A percentile compares a stretch with the other conserved stretches of the same genome.
phyloP scores from a whole-genome alignment of 92 coral and sea anemone species.

The Plumapathes pennacea region DNA sequence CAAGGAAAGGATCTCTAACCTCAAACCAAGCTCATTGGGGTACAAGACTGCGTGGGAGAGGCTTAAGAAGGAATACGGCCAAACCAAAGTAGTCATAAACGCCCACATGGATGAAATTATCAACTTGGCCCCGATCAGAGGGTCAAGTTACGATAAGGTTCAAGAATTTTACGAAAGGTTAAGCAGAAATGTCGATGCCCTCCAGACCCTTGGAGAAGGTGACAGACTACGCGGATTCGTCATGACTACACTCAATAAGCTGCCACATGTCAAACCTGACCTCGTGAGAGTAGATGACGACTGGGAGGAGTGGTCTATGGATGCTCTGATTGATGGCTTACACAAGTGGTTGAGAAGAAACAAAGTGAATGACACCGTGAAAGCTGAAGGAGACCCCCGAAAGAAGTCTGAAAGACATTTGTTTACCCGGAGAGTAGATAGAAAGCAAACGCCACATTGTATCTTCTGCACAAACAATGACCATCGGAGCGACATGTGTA shows the following conservation, averaged over 20 bases:
- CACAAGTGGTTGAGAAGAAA: slow-evolving; percentile 52
- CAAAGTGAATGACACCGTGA: slow-evolving; percentile 11
- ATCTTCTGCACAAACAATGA: slow-evolving; percentile 5
- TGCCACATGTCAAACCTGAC: slow-evolving; percentile 56
- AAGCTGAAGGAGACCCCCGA: slow-evolving; percentile 6
- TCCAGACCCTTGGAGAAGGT: slow-evolving; percentile 46
- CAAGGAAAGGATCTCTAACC: slow-evolving; percentile 23
- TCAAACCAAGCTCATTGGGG: slow-evolving; percentile 45
- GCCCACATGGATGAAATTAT: slow-evolving; percentile 47
- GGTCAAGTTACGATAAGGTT: slow-evolving; percentile 37
- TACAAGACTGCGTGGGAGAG: slow-evolving; percentile 57
- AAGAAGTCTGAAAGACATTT: slow-evolving; percentile 13
- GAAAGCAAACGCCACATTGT: background rate
- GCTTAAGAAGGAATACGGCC: slow-evolving; percentile 40
- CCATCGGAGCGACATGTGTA: slow-evolving; percentile 7
- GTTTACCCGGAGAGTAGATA: slow-evolving; percentile 12
- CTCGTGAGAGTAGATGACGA: slow-evolving; percentile 39
- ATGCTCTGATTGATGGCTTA: slow-evolving; percentile 15
- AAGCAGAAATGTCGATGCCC: slow-evolving; percentile 31
- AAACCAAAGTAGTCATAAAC: slow-evolving; percentile 19
- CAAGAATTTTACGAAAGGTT: slow-evolving; percentile 40
- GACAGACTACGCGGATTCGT: slow-evolving; percentile 36
- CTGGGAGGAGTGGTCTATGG: slow-evolving; percentile 63
- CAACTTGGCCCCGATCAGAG: slow-evolving; percentile 26
- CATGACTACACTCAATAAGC: slow-evolving; percentile 40